Evolutionary conservation across 2,797 vertebrate genomes (phyloP), one percentile per base, ranked within the genome.

Genomic region (Carduelis carduelis): DNA sequence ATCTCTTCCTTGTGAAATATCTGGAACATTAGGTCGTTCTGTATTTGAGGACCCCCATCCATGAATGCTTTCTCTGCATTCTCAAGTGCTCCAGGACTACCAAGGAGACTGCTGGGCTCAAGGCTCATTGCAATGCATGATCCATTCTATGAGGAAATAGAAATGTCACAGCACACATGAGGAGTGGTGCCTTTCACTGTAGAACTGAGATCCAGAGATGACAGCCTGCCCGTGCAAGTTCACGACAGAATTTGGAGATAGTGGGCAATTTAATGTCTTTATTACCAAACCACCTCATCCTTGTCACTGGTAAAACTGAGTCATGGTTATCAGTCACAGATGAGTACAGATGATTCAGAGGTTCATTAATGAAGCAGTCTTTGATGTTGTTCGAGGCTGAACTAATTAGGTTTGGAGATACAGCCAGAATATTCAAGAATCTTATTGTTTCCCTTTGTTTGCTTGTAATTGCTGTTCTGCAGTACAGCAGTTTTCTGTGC

Each of bases 291-390:
- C 34, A 81, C 30, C n/a, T 95, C 44, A 76, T 61, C 27, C 19
- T 70, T 22, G 9, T 82, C 69, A 61, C 50, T 95, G 81, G 52
- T 90, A 89, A 83, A 74, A 82, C 70, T 95, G 93, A 94, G 63
- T 95, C 93, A 95, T 46, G 66, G 90, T 89, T 95, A 93, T 95
- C 95, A 97, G 91, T 94, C 96, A 93, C 83, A 95, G 56, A 95
- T 89, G 74, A 95, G 74, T 90, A 89, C 79, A 82, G 88, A 95
- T 96, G 96, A 95, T 94, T 97, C 96, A 96, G 90, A 95, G 77
- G 77, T 82, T 95, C 83, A 82, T 94, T 95, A 95, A 87, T 92
- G 86, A 92, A 93, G 35, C 56, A 84, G 32, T 84, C 83, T 91
- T 94, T 94, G 94, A 93, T 14, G 44, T 82, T 59, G 70, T 79